These are phyloP conservation scores for Leistus spinibarbis DNA, from an alignment of 2,888 invertebrate species.

Conservation along the genomic window DNA sequence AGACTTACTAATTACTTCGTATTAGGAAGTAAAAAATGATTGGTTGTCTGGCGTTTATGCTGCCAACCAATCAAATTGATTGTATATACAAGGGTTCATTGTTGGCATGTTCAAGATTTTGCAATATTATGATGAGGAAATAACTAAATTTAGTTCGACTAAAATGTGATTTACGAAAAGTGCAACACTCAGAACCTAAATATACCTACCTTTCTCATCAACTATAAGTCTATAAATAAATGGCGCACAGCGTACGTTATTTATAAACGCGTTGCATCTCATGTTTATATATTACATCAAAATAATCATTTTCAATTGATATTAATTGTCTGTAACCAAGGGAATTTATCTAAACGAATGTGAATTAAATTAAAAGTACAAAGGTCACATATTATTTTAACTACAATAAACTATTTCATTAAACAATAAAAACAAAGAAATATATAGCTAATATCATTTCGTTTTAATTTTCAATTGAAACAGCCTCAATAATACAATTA, in stretches of 20 bases:
- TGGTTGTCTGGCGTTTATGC: no score
- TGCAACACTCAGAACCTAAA: not conserved
- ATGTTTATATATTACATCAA: not conserved
- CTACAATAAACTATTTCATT: not conserved
- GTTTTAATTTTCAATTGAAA: no score
- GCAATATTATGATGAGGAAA: not conserved
- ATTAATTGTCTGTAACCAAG: not conserved
- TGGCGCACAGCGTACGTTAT: not conserved
- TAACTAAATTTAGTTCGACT: not conserved
- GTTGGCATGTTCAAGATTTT: not conserved
- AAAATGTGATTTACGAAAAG: not conserved
- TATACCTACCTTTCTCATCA: not conserved
- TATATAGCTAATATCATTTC: not conserved
- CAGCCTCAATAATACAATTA: no score
- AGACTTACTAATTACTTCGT: no score
- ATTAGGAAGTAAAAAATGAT: no score
- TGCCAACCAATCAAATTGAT: no score
- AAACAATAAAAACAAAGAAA: not conserved
- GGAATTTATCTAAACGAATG: not conserved
- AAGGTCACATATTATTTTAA: not conserved
- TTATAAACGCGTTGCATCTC: not conserved
- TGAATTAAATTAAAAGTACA: not conserved
- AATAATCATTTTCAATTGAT: not conserved
- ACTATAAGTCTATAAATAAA: not conserved
- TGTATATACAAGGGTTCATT: not conserved